phyloP scores from a whole-genome alignment of 92 coral and sea anemone genomes.

The Phenganax marumi region DNA sequence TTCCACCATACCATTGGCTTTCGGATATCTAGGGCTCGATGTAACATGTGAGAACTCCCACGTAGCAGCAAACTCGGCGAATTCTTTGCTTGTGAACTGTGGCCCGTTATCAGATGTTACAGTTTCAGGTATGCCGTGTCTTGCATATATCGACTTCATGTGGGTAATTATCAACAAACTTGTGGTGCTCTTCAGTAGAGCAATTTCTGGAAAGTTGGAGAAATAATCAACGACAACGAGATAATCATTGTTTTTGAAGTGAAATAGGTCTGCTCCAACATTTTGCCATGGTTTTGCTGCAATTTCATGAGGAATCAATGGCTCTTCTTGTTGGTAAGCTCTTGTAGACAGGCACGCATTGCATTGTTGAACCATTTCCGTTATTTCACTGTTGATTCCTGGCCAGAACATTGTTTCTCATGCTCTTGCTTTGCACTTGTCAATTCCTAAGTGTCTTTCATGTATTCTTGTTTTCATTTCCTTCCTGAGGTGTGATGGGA shows the following conservation, averaged over 20 bases:
- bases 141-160: not conserved
- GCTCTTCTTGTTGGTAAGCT: conserved; percentile 8
- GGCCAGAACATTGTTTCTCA: conserved; percentile 21
- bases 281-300: conserved; percentile 16
- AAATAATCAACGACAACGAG: not conserved
- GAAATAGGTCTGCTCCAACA: conserved; percentile 1
- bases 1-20: conserved; percentile 25
- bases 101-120: conserved; percentile 12
- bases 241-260: conserved; percentile 1
- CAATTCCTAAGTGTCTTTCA: conserved; percentile 45
- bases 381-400: not conserved
- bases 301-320: conserved; percentile 19
- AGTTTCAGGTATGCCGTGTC: conserved; percentile 12
- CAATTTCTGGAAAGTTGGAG: not conserved
- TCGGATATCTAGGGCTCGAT: conserved; percentile 8
- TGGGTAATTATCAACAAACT: conserved; percentile 15
- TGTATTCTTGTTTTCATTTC: conserved; percentile 18
- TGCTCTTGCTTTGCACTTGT: conserved; percentile 19
- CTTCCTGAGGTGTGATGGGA: conserved; percentile 8
- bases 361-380: conserved; percentile 18
- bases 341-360: not conserved
- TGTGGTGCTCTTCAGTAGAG: not conserved
- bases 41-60: not conserved
- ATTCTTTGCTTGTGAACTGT: conserved; percentile 5
- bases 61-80: not conserved